Conservation (phyloP, 2,113 vertebrate genomes). For the Notothenia rossii region DNA sequence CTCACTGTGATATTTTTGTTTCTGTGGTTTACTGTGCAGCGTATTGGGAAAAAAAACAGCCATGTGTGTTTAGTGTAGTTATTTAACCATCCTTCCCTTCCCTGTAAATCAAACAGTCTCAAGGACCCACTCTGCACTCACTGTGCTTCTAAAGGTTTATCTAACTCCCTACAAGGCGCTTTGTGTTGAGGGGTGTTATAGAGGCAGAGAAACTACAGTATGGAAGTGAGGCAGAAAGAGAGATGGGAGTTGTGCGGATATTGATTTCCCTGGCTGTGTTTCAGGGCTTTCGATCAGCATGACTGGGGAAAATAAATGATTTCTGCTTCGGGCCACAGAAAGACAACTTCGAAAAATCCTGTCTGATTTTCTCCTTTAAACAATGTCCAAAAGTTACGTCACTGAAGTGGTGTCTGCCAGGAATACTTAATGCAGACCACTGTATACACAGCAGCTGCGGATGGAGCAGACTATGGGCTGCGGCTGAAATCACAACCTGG, state of each 20-base stretch:
- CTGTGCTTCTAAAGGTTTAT: conserved; percentile 45
- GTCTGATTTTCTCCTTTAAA: conserved; percentile 42
- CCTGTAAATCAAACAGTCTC: conserved; percentile 24
- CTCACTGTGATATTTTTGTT: conserved; percentile 12
- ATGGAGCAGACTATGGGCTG: neutral
- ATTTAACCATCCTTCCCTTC: conserved; percentile 22
- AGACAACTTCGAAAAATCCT: conserved; percentile 37
- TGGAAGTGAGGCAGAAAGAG: conserved; percentile 17
- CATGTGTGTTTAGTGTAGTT: conserved; percentile 13
- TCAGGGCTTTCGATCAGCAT: conserved; percentile 41
- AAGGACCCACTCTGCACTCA: conserved; percentile 28
- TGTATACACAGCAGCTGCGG: conserved; percentile 10
- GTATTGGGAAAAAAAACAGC: neutral
- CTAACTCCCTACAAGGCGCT: conserved; percentile 39
- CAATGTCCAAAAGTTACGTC: conserved; percentile 42
- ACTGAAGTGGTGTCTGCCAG: conserved; percentile 21
- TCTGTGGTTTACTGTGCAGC: conserved; percentile 16
- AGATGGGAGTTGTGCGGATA: conserved; percentile 13
- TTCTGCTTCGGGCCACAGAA: conserved; percentile 40
- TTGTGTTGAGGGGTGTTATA: conserved; percentile 13
- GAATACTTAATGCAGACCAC: conserved; percentile 25
- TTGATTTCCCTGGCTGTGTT: conserved; percentile 56
- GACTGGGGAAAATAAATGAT: conserved; percentile 52
- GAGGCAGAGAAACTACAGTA: conserved; percentile 13
- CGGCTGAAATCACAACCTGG: conserved; percentile 22